phyloP scores from a whole-genome alignment of 2,797 vertebrate species.

The Petrocephalus schoutedeni region DNA sequence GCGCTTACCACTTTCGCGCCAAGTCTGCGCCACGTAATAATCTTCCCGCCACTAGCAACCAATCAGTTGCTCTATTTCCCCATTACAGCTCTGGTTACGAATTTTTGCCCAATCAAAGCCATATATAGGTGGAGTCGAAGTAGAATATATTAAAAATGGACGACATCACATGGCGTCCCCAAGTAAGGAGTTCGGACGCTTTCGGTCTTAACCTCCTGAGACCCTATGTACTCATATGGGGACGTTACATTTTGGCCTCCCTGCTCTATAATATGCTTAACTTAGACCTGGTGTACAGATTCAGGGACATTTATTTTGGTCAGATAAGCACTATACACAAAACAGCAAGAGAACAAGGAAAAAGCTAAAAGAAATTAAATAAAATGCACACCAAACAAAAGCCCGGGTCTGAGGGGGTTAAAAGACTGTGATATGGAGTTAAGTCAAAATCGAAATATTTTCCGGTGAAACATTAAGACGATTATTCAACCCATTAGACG shows the following conservation, averaged over 20 bases:
- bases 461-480: neutral
- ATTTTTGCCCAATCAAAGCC: slow-evolving; percentile 36
- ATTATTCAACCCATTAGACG: neutral
- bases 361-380: too few relatives aligned
- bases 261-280: too few relatives aligned
- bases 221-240: too few relatives aligned
- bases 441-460: neutral
- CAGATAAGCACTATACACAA: too few relatives aligned
- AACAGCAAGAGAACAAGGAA: too few relatives aligned
- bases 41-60: slow-evolving; percentile 67
- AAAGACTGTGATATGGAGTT: neutral
- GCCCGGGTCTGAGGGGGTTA: too few relatives aligned
- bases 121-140: neutral
- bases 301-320: too few relatives aligned
- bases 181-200: neutral
- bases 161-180: neutral
- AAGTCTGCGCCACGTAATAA: slow-evolving; percentile 50
- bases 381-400: too few relatives aligned
- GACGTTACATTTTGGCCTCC: too few relatives aligned
- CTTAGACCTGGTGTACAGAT: too few relatives aligned
- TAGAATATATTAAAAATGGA: slow-evolving; percentile 26
- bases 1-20: slow-evolving; percentile 59
- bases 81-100: neutral
- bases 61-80: slow-evolving; percentile 45
- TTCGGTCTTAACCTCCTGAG: neutral